Evolutionary conservation across 2,797 vertebrate genomes (phyloP).

Genomic region (Crenichthys baileyi): DNA sequence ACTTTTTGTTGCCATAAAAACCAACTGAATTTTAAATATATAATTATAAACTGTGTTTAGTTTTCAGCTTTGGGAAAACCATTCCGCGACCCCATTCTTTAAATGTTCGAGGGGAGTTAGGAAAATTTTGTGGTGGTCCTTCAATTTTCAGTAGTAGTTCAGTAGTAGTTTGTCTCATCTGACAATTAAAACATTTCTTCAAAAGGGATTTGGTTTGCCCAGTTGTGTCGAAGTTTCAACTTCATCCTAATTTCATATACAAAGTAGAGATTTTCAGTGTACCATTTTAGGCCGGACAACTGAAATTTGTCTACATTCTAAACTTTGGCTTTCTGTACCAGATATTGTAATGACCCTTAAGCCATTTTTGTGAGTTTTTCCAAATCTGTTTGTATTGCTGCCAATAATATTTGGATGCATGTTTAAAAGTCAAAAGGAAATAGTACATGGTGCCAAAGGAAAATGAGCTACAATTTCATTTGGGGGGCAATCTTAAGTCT

Average conservation of each 20-base stretch:
- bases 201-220: not conserved
- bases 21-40: not conserved
- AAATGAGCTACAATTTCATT: not conserved
- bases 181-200: not conserved
- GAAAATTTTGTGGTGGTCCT: not conserved
- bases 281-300: not conserved
- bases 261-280: not conserved
- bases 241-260: not conserved
- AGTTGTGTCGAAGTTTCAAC: not conserved
- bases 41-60: not conserved
- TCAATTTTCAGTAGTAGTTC: too few species aligned
- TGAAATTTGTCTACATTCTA: not conserved
- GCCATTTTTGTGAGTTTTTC: not conserved
- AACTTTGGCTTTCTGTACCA: not conserved
- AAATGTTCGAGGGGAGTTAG: not conserved
- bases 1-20: not conserved
- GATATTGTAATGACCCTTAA: not conserved
- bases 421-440: too few species aligned
- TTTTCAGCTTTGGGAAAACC: not conserved
- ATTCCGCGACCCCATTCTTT: not conserved
- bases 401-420: too few species aligned
- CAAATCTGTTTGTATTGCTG: not conserved
- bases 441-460: not conserved
- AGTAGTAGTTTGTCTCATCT: too few species aligned
- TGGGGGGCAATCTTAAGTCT: not conserved